Evolutionary conservation across 2,797 vertebrate species (phyloP), one percentile per base, ranked within the genome.

Genomic region (Gymnoscopelus microlampas): DNA sequence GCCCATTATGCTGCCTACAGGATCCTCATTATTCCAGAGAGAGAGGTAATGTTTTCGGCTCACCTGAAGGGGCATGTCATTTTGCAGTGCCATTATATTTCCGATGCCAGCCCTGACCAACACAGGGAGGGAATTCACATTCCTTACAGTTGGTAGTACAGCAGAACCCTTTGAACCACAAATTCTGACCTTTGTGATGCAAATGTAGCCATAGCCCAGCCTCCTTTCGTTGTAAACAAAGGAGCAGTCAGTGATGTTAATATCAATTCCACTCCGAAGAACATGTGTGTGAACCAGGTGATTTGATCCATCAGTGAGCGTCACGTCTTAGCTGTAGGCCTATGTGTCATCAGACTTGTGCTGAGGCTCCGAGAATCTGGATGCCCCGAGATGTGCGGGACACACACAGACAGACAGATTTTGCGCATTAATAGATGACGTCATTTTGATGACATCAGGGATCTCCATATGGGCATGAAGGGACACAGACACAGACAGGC

Each of bases 1-100:
- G 76, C 60, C 96, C 97, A 98, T 2, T 3, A 91, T 3, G 2
- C 89, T 90, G 3, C 96, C 96, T 4, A 94, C 94, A 0, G 96
- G 96, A 23, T 97, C 96, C 55, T 96, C 95, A 19, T 95, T 96
- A 80, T 96, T 97, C 97, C 98, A 98, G 23, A 98, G 88, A 0
- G 95, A 76, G 60, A 98, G 87, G 84, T 97, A 98, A 80, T 96
- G 95, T 57, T 91, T 95, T 51, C 81, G 92, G 55, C 77, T 78
- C 0, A 91, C 81, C 55, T 87, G 88, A 4, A 97, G 91, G 0
- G 96, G 96, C 4, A 70, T 79, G 26, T 94, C 91, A 0, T 82
- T 70, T 0, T 70, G 88, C 60, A 86, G 70, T 12, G 56, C 6
- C 60, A 71, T 39, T 29, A 29, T 4, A 1, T 75, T 79, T 70